These are phyloP conservation scores for Drosophila neoperkinsi DNA, from an alignment of 2,888 invertebrate genomes.

Conservation along the genomic window DNA sequence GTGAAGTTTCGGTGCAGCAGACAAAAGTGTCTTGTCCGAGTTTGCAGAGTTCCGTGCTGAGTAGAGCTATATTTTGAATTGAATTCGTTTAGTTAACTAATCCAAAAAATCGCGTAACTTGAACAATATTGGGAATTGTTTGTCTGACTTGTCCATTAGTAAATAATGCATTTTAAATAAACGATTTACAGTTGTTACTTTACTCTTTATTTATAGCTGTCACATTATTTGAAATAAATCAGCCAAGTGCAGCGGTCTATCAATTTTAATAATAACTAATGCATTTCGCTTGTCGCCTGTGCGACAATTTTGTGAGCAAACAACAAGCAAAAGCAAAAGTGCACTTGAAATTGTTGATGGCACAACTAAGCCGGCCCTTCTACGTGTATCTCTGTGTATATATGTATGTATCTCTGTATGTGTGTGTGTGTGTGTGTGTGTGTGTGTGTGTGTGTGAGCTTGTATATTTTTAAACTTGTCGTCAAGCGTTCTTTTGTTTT, in stretches of 20 bases:
- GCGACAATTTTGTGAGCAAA: conserved; percentile 20
- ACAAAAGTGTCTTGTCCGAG: conserved; percentile 34
- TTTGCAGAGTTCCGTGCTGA: background rate
- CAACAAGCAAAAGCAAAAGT: conserved; percentile 68
- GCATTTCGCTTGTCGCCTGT: conserved; percentile 34
- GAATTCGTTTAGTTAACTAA: background rate
- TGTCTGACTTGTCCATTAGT: background rate
- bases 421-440: conserved; percentile 16
- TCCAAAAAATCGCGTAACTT: fast-evolving
- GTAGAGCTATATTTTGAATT: background rate
- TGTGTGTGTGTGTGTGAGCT: conserved; percentile 8
- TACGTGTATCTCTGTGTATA: background rate
- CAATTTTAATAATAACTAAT: background rate
- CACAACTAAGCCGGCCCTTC: conserved; percentile 51
- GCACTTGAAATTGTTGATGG: conserved; percentile 76
- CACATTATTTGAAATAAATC: background rate
- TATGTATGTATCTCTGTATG: conserved; percentile 12
- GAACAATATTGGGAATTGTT: background rate
- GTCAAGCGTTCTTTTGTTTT: conserved; percentile 76
- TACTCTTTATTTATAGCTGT: background rate
- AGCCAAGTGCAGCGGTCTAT: background rate
- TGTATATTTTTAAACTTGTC: conserved; percentile 66
- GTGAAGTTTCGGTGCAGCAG: conserved; percentile 35
- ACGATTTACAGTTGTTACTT: background rate
- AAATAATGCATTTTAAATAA: background rate